Evolutionary conservation across 2,113 vertebrate species (phyloP).

Genomic region (Lucifuga dentata): DNA sequence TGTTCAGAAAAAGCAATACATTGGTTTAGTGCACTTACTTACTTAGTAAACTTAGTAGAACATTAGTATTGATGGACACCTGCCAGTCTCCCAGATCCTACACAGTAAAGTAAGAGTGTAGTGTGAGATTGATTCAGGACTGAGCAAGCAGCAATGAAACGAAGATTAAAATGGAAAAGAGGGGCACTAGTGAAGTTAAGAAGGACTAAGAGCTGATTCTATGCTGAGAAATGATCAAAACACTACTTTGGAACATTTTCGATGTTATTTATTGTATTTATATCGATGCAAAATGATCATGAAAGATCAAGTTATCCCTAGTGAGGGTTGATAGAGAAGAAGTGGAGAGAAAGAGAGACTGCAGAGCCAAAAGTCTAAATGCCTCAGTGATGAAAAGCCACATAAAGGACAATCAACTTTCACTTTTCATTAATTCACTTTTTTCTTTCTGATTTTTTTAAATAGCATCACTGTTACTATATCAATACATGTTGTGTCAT

Average conservation of each 20-base stretch:
- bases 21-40: background rate
- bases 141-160: slow-evolving; percentile 4
- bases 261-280: slow-evolving; percentile 78
- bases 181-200: background rate
- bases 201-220: slow-evolving; percentile 2
- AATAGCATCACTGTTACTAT: slow-evolving; percentile 29
- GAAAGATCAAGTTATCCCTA: slow-evolving; percentile 5
- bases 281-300: slow-evolving; percentile 27
- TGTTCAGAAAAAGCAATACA: slow-evolving; percentile 2
- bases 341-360: slow-evolving; percentile 19
- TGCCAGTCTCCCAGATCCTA: background rate
- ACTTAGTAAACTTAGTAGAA: too few relatives aligned
- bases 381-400: slow-evolving; percentile 22
- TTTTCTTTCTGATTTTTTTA: slow-evolving; percentile 33
- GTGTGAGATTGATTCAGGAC: slow-evolving; percentile 24
- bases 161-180: slow-evolving; percentile 19
- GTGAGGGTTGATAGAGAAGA: slow-evolving; percentile 7
- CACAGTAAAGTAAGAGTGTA: background rate
- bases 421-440: slow-evolving; percentile 31
- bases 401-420: slow-evolving; percentile 42
- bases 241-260: slow-evolving; percentile 24
- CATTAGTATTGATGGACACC: background rate
- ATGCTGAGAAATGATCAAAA: slow-evolving; percentile 23
- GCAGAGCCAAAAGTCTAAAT: slow-evolving; percentile 26
- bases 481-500: slow-evolving; percentile 39